Evolutionary conservation across 2,113 vertebrate genomes (phyloP), one percentile per base, ranked within the genome.

Genomic region (Odobenus rosmarus): DNA sequence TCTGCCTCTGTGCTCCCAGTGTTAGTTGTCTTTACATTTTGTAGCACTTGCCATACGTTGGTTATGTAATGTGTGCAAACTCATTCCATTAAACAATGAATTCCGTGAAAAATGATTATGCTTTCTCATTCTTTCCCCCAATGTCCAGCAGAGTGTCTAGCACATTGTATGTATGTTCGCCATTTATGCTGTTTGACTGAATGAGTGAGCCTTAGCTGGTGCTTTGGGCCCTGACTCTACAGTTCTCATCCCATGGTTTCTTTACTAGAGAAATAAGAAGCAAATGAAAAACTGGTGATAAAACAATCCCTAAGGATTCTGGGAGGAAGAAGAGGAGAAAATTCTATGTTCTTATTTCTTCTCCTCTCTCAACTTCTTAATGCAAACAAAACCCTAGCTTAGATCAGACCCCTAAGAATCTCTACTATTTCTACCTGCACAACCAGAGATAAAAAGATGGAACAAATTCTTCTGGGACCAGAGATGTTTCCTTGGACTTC

Each of bases 241-340:
- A 5, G 3, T n/a, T 62, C 16, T 67, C 2, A 23, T 31, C 5
- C 18, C 15, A 1, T 18, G 12, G 4, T 92, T 79, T 93, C 7
- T 88, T 90, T 79, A n/a, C 16, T 28, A 62, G 16, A 86, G 6
- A 64, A 72, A 64, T 8, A 33, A 67, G 11, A 46, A 83, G 46
- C n/a, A 77, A 82, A 81, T 85, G 11, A 19, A 67, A 93, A 46
- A 19, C 0, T 55, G 11, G 5, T 59, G 42, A 94, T 64, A 85
- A 82, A 94, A 88, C 53, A 96, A 88, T 72, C 11, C 12, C 14
- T 81, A 90, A 92, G 51, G 59, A 88, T 82, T 90, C 61, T 69
- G 10, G 15, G 9, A 24, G 24, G 67, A 36, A 88, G 4, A 12
- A 80, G 9, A 84, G 36, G 42, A 95, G 59, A 81, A 79, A 84